Evolutionary conservation across 2,888 invertebrate genomes (phyloP).

Genomic region (Sussaba pulchella): DNA sequence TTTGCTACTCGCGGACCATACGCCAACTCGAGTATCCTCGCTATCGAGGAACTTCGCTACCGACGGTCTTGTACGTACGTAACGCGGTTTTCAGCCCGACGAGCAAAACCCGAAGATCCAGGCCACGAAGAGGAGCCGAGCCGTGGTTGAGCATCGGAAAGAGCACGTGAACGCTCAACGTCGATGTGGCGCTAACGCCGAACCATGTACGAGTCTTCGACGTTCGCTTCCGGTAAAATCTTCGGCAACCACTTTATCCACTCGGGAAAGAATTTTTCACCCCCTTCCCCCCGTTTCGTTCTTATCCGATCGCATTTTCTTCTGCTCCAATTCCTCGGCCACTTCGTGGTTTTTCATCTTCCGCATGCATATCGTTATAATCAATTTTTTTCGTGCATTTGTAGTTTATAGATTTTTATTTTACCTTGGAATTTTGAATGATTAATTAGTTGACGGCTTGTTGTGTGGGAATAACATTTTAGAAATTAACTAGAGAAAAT

Average conservation of each 20-base stretch:
- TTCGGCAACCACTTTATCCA: slow-evolving; percentile 40
- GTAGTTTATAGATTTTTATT: no score
- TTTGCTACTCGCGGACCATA: slow-evolving; percentile 61
- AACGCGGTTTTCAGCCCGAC: slow-evolving; percentile 31
- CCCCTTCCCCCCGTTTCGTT: slow-evolving; percentile 5
- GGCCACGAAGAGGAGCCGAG: slow-evolving; percentile 35
- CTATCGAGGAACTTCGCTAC: slow-evolving; percentile 52
- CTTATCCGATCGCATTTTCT: slow-evolving; percentile 30
- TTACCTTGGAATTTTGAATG: no score
- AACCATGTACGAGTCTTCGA: not conserved
- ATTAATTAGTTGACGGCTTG: no score
- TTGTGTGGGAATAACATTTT: no score
- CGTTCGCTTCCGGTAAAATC: slow-evolving; percentile 8
- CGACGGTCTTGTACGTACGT: slow-evolving; percentile 18
- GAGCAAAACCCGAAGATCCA: slow-evolving; percentile 31
- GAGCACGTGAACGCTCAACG: slow-evolving; percentile 20
- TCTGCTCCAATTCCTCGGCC: slow-evolving; percentile 32
- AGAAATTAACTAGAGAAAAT: no score
- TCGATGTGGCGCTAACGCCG: no score
- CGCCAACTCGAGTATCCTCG: slow-evolving; percentile 49
- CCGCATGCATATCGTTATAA: not conserved
- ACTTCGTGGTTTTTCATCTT: slow-evolving; percentile 7
- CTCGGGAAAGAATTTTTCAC: no score
- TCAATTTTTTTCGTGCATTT: no score
- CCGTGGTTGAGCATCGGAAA: slow-evolving; percentile 2